Conservation (phyloP, 2,888 invertebrate species). For the Chelonus formosanus region DNA sequence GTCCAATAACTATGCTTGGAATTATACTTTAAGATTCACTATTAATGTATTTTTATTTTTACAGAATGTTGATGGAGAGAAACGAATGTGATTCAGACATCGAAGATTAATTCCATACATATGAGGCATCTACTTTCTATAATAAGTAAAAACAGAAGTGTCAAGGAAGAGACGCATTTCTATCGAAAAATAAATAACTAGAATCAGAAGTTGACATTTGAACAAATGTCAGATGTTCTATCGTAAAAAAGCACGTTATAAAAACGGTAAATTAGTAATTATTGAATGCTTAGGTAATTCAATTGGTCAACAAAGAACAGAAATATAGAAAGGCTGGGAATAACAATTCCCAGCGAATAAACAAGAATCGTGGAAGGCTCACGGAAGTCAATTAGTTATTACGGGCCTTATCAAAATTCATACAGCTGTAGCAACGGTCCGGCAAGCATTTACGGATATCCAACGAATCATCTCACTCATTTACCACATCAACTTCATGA, state of each 20-base stretch:
- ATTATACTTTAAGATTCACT: too few relatives aligned
- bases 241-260: neutral
- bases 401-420: slow-evolving; percentile 55
- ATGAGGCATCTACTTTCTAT: too few relatives aligned
- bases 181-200: too few relatives aligned
- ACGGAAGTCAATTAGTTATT: slow-evolving; percentile 61
- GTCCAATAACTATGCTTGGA: too few relatives aligned
- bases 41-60: slow-evolving; percentile 1
- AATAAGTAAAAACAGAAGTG: too few relatives aligned
- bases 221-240: too few relatives aligned
- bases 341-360: slow-evolving; percentile 32
- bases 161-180: too few relatives aligned
- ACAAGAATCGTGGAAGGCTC: slow-evolving; percentile 56
- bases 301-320: slow-evolving; percentile 9
- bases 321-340: slow-evolving; percentile 33
- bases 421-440: slow-evolving; percentile 59
- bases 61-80: too few relatives aligned
- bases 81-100: too few relatives aligned
- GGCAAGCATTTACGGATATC: slow-evolving; percentile 54
- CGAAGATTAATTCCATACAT: too few relatives aligned
- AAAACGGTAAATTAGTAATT: neutral
- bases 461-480: slow-evolving; percentile 39
- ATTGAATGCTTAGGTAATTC: neutral
- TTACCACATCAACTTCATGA: slow-evolving; percentile 47
- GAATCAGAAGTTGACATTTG: too few relatives aligned